Conservation (phyloP, 2,888 invertebrate species). For the Thera britannica region DNA sequence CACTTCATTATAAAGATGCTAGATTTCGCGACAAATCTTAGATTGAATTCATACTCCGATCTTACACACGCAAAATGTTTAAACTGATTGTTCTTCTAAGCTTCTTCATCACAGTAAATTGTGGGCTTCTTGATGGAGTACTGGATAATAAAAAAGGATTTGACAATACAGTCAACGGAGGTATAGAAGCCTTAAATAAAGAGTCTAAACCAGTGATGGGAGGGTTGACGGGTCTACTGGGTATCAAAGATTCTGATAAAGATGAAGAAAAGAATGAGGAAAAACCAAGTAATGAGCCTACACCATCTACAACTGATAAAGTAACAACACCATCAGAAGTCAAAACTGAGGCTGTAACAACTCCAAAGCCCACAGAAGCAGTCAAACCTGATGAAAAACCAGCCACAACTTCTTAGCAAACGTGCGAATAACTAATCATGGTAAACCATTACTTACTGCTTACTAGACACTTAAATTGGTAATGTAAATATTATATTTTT, state of each 20-base stretch:
- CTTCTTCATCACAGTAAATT: constrained; percentile 21
- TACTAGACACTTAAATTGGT: too few relatives aligned
- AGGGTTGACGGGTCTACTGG: constrained; percentile 22
- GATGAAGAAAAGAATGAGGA: neutral
- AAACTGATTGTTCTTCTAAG: constrained; percentile 24
- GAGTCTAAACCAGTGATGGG: constrained; percentile 27
- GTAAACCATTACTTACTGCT: too few relatives aligned
- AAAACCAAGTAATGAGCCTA: neutral
- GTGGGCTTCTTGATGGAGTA: constrained; percentile 33
- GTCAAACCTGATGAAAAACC: constrained; percentile 15
- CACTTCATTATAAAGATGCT: constrained; percentile 12
- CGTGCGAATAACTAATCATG: too few relatives aligned
- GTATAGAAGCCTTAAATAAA: constrained; percentile 23
- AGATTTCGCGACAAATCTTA: constrained; percentile 1
- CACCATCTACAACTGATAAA: constrained; percentile 1
- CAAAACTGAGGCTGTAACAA: constrained; percentile 1
- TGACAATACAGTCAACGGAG: constrained; percentile 23
- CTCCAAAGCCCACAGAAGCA: constrained; percentile 10
- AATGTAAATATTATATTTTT: too few relatives aligned
- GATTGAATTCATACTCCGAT: neutral
- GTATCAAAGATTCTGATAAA: constrained; percentile 7
- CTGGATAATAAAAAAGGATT: constrained; percentile 27
- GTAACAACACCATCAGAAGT: constrained; percentile 6
- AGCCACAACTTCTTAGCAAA: neutral
- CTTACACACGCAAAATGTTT: constrained; percentile 21